Conservation (phyloP, 2,888 invertebrate species). For the Digitonthophagus gazella region DNA sequence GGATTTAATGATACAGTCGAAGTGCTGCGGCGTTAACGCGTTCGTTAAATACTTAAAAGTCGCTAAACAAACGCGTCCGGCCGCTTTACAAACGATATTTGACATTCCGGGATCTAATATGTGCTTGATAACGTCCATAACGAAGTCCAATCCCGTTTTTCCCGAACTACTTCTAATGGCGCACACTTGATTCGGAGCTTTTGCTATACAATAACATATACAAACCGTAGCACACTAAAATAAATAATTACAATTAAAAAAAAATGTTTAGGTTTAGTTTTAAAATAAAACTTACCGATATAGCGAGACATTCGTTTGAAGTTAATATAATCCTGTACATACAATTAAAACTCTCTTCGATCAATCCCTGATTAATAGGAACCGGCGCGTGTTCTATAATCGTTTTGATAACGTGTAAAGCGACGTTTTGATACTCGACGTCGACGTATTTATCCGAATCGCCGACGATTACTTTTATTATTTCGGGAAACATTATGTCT, state of each 20-base stretch:
- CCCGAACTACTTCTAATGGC: slow-evolving; percentile 27
- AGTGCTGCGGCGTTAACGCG: slow-evolving; percentile 27
- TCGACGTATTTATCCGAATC: slow-evolving; percentile 19
- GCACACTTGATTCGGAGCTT: slow-evolving; percentile 26
- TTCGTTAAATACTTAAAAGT: slow-evolving; percentile 28
- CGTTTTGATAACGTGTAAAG: slow-evolving; percentile 27
- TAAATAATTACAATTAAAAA: slow-evolving; percentile 9
- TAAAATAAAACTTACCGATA: slow-evolving; percentile 24
- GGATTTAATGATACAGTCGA: slow-evolving; percentile 28
- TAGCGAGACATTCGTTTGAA: slow-evolving; percentile 26
- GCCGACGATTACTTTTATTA: slow-evolving; percentile 26
- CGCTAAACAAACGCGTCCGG: slow-evolving; percentile 31
- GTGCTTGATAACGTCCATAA: slow-evolving; percentile 30
- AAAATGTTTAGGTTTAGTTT: not conserved
- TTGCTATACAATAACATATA: slow-evolving; percentile 29
- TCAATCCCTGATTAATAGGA: slow-evolving; percentile 28
- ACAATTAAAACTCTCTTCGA: slow-evolving; percentile 27
- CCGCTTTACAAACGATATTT: slow-evolving; percentile 27
- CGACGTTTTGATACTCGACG: slow-evolving; percentile 28
- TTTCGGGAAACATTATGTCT: slow-evolving; percentile 30
- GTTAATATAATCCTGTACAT: slow-evolving; percentile 29
- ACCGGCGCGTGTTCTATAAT: slow-evolving; percentile 30
- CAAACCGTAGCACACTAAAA: slow-evolving; percentile 30
- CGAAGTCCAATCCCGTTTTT: slow-evolving; percentile 29
- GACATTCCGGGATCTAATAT: slow-evolving; percentile 31